Evolutionary conservation across 2,797 vertebrate genomes (phyloP).

Genomic region (Rhodeus uyekii): DNA sequence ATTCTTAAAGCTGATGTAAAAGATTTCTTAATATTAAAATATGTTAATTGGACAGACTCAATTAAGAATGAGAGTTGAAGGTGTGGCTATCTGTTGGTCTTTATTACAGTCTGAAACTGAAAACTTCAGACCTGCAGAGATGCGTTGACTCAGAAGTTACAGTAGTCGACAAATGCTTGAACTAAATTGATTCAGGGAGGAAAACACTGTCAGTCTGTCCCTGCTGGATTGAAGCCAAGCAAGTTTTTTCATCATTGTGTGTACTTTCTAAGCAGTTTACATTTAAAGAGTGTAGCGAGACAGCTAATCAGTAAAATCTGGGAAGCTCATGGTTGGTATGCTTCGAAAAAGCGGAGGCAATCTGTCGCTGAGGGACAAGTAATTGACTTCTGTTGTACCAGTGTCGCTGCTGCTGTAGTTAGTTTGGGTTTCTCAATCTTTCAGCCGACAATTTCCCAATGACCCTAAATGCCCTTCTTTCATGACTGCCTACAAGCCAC

Average conservation of each 20-base stretch:
- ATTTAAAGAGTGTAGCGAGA: conserved; percentile 28
- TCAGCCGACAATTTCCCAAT: conserved; percentile 30
- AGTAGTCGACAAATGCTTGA: background rate
- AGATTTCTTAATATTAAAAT: background rate
- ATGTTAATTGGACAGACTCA: too few species aligned
- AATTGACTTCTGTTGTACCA: conserved; percentile 50
- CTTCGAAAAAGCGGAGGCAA: conserved; percentile 36
- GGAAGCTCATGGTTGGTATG: conserved; percentile 1
- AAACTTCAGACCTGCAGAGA: background rate
- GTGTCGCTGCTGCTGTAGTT: conserved; percentile 28
- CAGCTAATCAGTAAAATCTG: conserved; percentile 43
- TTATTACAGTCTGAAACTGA: too few species aligned
- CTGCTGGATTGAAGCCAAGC: background rate
- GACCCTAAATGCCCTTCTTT: conserved; percentile 40
- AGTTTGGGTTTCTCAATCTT: conserved; percentile 38
- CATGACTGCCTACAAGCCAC: conserved; percentile 17
- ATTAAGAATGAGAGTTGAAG: background rate
- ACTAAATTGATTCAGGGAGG: background rate
- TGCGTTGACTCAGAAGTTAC: background rate
- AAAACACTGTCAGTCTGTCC: background rate
- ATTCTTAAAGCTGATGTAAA: background rate
- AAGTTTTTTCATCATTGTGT: background rate
- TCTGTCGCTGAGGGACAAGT: conserved; percentile 41
- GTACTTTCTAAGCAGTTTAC: conserved; percentile 13
- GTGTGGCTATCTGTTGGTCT: background rate